Evolutionary conservation across 1,140 invertebrate species (phyloP).

Genomic region (Drosophila takahashii): DNA sequence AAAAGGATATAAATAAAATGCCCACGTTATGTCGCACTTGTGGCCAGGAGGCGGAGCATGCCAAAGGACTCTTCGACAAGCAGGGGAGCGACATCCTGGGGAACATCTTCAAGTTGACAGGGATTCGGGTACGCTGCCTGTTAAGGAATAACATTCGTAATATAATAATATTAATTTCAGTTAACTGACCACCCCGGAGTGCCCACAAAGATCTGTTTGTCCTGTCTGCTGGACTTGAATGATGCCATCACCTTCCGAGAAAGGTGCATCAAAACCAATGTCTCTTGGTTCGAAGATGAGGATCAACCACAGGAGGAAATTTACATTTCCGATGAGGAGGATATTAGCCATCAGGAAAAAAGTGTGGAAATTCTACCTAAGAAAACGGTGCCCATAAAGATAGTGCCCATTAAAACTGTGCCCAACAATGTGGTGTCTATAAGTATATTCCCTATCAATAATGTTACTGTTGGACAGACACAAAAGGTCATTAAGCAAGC

Average conservation of each 20-base stretch:
- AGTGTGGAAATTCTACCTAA: too few species aligned
- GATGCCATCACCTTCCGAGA: slow-evolving; percentile 43
- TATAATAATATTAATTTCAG: slow-evolving; percentile 8
- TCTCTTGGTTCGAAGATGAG: not conserved
- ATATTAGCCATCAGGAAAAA: too few species aligned
- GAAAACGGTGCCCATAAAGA: too few species aligned
- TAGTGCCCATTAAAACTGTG: too few species aligned
- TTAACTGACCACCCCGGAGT: not conserved
- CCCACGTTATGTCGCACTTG: slow-evolving; percentile 20
- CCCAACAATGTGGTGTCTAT: too few species aligned
- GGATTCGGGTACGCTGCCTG: slow-evolving; percentile 4
- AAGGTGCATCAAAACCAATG: slow-evolving; percentile 33
- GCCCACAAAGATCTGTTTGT: slow-evolving; percentile 36
- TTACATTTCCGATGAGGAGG: not conserved
- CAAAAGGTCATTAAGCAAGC: not conserved
- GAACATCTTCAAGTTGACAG: slow-evolving; percentile 22
- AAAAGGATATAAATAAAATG: not conserved
- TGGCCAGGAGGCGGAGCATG: slow-evolving; percentile 3
- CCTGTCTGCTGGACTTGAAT: slow-evolving; percentile 40
- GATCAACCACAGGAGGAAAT: too few species aligned
- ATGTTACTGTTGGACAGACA: not conserved
- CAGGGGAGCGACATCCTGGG: slow-evolving; percentile 7
- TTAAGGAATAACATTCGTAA: not conserved
- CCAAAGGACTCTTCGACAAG: slow-evolving; percentile 8
- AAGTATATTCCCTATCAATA: not conserved